These are phyloP conservation scores for Melanaphis sacchari DNA, from an alignment of 1,140 invertebrate genomes.

Conservation along the genomic window DNA sequence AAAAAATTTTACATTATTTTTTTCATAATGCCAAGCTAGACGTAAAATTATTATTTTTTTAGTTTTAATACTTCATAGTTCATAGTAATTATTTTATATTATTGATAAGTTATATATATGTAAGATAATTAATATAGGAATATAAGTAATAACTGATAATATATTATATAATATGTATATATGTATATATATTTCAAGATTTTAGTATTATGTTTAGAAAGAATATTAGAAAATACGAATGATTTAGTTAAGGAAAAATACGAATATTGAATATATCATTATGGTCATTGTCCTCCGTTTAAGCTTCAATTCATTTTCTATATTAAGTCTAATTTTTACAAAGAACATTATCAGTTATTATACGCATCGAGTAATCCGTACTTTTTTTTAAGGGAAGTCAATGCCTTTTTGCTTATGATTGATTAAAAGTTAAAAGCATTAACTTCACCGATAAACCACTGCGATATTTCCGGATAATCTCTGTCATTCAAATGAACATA, in stretches of 20 bases:
- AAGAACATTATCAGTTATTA: constrained; percentile 19
- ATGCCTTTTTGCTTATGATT: constrained; percentile 41
- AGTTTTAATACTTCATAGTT: background rate
- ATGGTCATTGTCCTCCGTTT: background rate
- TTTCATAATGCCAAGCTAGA: background rate
- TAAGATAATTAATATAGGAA: background rate
- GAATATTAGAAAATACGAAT: background rate
- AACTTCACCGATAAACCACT: background rate
- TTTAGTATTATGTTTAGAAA: background rate
- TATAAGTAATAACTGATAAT: background rate
- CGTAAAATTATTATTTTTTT: background rate
- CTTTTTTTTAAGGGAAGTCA: background rate
- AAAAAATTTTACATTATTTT: background rate
- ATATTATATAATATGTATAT: background rate
- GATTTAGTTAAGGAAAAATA: background rate
- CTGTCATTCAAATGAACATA: constrained; percentile 36
- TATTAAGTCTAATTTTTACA: background rate
- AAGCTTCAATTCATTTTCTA: constrained; percentile 6
- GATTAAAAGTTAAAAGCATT: constrained; percentile 56
- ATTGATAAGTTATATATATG: background rate
- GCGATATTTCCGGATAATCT: background rate
- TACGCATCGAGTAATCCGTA: background rate
- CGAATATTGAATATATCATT: background rate
- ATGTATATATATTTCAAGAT: background rate
- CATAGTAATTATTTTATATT: background rate